Evolutionary conservation across 2,113 vertebrate species (phyloP).

Genomic region (Melanostigma gelatinosum): DNA sequence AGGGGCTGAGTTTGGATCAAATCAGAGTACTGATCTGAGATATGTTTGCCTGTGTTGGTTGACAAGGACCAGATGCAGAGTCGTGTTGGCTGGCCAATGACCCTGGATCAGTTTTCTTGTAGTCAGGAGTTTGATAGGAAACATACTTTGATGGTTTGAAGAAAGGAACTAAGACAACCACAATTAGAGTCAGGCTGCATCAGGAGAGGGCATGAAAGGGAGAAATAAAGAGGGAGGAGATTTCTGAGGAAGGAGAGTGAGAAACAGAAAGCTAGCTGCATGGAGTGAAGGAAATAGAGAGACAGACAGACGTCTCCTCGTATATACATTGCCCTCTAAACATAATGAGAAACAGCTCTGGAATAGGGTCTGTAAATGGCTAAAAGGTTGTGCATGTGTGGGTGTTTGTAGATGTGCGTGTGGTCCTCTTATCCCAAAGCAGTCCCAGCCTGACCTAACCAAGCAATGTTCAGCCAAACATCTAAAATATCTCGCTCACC

Average conservation of each 20-base stretch:
- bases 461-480: constrained; percentile 62
- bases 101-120: constrained; percentile 35
- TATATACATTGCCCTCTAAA: constrained; percentile 64
- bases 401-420: constrained; percentile 61
- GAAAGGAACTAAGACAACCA: constrained; percentile 55
- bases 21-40: constrained; percentile 45
- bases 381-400: constrained; percentile 28
- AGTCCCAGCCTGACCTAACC: constrained; percentile 53
- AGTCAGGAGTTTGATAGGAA: constrained; percentile 51
- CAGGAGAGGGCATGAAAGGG: constrained; percentile 42
- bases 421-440: constrained; percentile 61
- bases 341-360: constrained; percentile 65
- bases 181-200: constrained; percentile 55
- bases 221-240: constrained; percentile 32
- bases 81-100: constrained; percentile 27
- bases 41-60: constrained; percentile 35
- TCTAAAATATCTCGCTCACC: constrained; percentile 62
- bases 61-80: constrained; percentile 56
- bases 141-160: constrained; percentile 62
- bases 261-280: constrained; percentile 42
- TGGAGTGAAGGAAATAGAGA: constrained; percentile 48
- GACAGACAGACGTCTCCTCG: constrained; percentile 63
- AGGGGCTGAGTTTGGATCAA: constrained; percentile 31
- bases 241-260: constrained; percentile 31
- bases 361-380: constrained; percentile 25